Conservation (phyloP, 2,797 vertebrate genomes). For the Pseudocheirus occidentalis region DNA sequence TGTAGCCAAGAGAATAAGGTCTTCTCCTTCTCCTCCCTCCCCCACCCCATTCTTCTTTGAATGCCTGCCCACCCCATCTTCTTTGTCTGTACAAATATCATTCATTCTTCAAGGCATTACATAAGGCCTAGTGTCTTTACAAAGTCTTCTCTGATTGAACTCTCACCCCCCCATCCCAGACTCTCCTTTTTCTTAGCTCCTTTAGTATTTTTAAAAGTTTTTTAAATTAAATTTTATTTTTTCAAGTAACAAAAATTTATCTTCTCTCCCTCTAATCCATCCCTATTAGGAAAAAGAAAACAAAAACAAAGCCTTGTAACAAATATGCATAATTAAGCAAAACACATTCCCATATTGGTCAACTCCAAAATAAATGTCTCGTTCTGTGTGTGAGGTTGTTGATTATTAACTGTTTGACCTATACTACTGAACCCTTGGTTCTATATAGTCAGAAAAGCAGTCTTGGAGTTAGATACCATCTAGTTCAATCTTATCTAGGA, state of each 20-base stretch:
- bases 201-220: neutral
- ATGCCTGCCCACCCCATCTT: neutral
- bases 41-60: neutral
- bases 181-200: neutral
- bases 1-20: neutral
- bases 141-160: neutral
- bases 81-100: neutral
- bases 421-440: neutral
- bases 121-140: neutral
- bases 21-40: neutral
- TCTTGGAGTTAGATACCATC: neutral
- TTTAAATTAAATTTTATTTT: neutral
- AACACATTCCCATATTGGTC: neutral
- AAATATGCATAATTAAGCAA: neutral
- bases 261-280: neutral
- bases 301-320: neutral
- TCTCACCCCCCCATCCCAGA: neutral
- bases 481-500: neutral
- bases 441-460: neutral
- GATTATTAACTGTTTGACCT: neutral
- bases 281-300: neutral
- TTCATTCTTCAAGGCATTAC: neutral
- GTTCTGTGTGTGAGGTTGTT: neutral
- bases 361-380: neutral
- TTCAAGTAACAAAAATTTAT: neutral